A percentile compares a stretch with the other conserved stretches of the same genome.
Evolutionary conservation across 1,140 invertebrate species (phyloP).

Genomic region (Elymnias hypermnestra): DNA sequence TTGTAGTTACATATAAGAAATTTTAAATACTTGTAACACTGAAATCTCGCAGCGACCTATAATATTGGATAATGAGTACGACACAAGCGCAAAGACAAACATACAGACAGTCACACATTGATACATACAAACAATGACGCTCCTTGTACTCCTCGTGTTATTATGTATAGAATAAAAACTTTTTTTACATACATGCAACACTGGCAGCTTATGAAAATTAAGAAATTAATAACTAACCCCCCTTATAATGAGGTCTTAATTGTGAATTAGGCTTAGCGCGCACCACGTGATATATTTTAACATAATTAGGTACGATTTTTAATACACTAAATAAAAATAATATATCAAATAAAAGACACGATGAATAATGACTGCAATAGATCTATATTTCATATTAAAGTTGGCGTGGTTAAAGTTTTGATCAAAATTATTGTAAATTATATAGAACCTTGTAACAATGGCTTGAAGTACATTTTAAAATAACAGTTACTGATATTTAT

Average conservation of each 20-base stretch:
- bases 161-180: slow-evolving; percentile 17
- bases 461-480: too few species aligned
- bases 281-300: not conserved
- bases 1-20: too few species aligned
- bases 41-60: slow-evolving; percentile 26
- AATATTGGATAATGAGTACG: slow-evolving; percentile 35
- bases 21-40: not conserved
- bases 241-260: not conserved
- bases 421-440: too few species aligned
- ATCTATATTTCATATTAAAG: too few species aligned
- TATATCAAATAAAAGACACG: too few species aligned
- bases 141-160: slow-evolving; percentile 14
- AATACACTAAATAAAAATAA: too few species aligned
- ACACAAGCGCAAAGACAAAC: slow-evolving; percentile 38
- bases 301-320: too few species aligned
- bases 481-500: too few species aligned
- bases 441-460: too few species aligned
- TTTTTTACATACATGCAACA: slow-evolving; percentile 26
- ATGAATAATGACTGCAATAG: too few species aligned
- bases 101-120: slow-evolving; percentile 27
- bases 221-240: slow-evolving; percentile 3
- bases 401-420: too few species aligned
- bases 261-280: not conserved
- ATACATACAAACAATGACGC: slow-evolving; percentile 21
- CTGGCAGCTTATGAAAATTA: slow-evolving; percentile 24